Evolutionary conservation across 2,797 vertebrate species (phyloP).

Genomic region (Sternarchorhynchus goeldii): DNA sequence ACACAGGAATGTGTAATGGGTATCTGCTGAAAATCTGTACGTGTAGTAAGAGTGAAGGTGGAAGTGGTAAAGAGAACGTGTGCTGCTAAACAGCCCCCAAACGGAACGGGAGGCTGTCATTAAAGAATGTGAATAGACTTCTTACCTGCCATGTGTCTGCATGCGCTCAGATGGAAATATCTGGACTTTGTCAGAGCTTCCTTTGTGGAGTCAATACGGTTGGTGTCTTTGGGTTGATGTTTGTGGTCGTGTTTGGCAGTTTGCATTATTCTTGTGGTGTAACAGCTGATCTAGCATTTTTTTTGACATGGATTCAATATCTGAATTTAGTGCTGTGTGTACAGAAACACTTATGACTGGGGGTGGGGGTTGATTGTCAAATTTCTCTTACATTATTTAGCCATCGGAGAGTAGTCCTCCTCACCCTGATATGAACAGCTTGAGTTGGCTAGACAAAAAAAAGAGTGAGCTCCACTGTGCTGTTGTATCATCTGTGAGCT

Average conservation of each 20-base stretch:
- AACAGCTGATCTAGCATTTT: not conserved
- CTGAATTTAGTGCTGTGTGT: not conserved
- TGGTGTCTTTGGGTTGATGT: not conserved
- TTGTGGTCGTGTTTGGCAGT: not conserved
- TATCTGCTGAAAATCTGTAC: too few species aligned
- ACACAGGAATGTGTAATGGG: too few species aligned
- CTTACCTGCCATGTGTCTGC: not conserved
- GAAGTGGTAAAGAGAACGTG: not conserved
- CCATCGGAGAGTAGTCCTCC: not conserved
- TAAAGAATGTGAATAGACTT: constrained; percentile 22
- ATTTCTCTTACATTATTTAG: constrained; percentile 15
- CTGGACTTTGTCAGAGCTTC: not conserved
- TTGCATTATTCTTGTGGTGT: constrained; percentile 3
- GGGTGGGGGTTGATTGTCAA: not conserved
- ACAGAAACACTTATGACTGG: constrained; percentile 10
- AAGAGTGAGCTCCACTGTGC: too few species aligned
- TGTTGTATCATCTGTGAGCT: too few species aligned
- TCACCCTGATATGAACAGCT: not conserved
- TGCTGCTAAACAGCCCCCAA: constrained; percentile 7
- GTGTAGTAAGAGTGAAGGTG: not conserved
- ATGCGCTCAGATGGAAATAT: not conserved
- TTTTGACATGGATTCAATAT: constrained; percentile 16
- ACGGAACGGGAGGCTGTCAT: not conserved
- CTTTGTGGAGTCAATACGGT: not conserved
- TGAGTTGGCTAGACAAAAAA: constrained; percentile 15